Evolutionary conservation across 2,113 vertebrate genomes (phyloP), one percentile per base, ranked within the genome.

Genomic region (Thomomys bottae): DNA sequence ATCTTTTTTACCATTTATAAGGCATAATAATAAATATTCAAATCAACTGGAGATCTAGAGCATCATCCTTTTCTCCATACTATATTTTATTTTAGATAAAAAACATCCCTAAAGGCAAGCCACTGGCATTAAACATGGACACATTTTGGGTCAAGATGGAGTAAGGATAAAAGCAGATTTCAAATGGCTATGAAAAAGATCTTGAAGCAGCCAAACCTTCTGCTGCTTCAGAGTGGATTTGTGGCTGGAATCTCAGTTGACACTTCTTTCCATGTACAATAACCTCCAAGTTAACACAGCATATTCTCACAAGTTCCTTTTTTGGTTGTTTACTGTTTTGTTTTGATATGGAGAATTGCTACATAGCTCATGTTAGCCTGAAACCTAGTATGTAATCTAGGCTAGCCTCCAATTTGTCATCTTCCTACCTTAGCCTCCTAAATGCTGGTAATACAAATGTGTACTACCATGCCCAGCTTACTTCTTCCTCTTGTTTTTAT

Each of bases 11-110:
- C 49, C 17, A 54, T 54, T 54, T 21, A 6, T 84, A 38, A n/a
- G 68, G 21, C 71, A 3, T 66, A 81, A 93, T 59, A 85, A 78
- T 8, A 86, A 83, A 94, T 42, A 78, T 12, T 75, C 45, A 59
- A 54, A 15, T 71, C 86, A 84, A 38, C 49, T 20, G 34, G 67
- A 75, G 59, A 45, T 40, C 49, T 66, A 70, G 57, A 68, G 63
- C 26, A 57, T 79, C 23, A 23, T 42, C 18, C 40, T 24, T 72
- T 88, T 77, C 61, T 64, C 26, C 40, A 32, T 1, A 15, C 38
- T 38, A 23, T 11, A n/a, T 26, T 67, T 67, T 81, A 42, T 80
- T 86, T 73, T 49, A 63, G 64, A 59, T 32, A 64, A 92, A 92
- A 77, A 89, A 24, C 17, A 38, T 57, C 36, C 12, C 30, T 49